Evolutionary conservation across 2,797 vertebrate genomes (phyloP), one percentile per base, ranked within the genome.

Genomic region (Diceros bicornis): DNA sequence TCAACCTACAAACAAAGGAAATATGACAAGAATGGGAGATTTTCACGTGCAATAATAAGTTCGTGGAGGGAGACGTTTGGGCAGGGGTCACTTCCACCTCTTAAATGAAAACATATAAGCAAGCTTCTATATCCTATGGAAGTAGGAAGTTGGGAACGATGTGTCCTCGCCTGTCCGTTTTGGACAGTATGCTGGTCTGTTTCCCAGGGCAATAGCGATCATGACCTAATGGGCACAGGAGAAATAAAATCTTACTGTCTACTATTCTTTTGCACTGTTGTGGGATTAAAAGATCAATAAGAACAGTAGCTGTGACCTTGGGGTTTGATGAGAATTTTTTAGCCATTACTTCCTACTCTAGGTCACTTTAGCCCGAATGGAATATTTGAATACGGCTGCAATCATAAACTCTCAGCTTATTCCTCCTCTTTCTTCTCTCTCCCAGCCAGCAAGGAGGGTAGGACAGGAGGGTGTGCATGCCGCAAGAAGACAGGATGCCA

Each of bases 71-170:
- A 82, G 75, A 95, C n/a, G 78, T 55, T 47, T 74, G 77, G 55
- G 55, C 62, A 59, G 34, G 37, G 27, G 20, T 79, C 81, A 89
- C 71, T 81, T 96, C 29, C 32, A 90, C 47, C 29, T 68, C n/a
- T 91, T 88, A 81, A 77, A 79, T 71, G 52, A 85, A 94, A 94
- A 85, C 25, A 77, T 72, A 52, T 3, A 57, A 52, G 57, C 25
- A 85, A 12, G 27, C 10, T 44, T 93, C 34, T 91, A 2, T 88
- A 61, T 41, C 13, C 34, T 32, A 1, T 27, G 14, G 61, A 82
- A 62, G 55, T 16, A 50, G 84, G 55, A 74, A 69, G 20, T 75
- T 20, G 59, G 37, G 61, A 44, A 62, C 0, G 8, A 69, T 44
- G 66, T 0, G 0, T 66, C 29, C 23, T 92, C 9, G 25, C 66